phyloP scores from a whole-genome alignment of 2,113 vertebrate genomes.

The Pachycephala philippinensis region DNA sequence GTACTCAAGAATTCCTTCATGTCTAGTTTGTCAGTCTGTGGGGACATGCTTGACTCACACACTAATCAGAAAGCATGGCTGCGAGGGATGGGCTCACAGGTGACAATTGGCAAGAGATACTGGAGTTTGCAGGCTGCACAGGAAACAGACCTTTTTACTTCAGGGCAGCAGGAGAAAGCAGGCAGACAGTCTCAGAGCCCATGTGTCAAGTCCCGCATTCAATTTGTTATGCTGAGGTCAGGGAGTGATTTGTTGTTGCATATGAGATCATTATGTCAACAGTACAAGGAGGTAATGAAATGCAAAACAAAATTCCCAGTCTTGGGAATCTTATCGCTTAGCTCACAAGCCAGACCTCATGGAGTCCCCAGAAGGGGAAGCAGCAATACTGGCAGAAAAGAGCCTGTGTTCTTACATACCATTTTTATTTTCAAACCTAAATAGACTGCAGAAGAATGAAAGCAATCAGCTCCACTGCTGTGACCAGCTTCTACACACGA shows the following conservation, averaged over 20 bases:
- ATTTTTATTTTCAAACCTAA: slow-evolving; percentile 35
- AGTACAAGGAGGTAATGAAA: slow-evolving; percentile 10
- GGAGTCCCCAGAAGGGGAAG: not conserved
- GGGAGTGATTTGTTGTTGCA: slow-evolving; percentile 5
- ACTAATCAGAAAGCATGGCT: not conserved
- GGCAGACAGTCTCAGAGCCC: not conserved
- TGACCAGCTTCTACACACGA: not conserved
- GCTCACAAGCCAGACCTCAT: not conserved
- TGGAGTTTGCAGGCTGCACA: not conserved
- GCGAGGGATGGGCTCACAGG: not conserved
- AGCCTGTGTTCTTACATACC: not conserved
- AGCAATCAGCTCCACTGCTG: not conserved
- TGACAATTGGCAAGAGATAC: not conserved
- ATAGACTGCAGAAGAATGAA: slow-evolving; percentile 17
- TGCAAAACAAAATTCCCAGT: slow-evolving; percentile 25
- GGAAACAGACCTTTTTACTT: not conserved
- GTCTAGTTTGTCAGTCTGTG: not conserved
- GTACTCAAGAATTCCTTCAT: not conserved
- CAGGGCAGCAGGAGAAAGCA: not conserved
- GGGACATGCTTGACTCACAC: not conserved
- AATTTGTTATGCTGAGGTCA: not conserved
- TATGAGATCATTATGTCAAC: slow-evolving; percentile 53
- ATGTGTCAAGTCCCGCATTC: not conserved
- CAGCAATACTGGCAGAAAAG: not conserved
- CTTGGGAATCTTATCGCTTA: slow-evolving; percentile 35